Evolutionary conservation across 2,113 vertebrate species (phyloP), one percentile per base, ranked within the genome.

Genomic region (Oenanthe oenanthe): DNA sequence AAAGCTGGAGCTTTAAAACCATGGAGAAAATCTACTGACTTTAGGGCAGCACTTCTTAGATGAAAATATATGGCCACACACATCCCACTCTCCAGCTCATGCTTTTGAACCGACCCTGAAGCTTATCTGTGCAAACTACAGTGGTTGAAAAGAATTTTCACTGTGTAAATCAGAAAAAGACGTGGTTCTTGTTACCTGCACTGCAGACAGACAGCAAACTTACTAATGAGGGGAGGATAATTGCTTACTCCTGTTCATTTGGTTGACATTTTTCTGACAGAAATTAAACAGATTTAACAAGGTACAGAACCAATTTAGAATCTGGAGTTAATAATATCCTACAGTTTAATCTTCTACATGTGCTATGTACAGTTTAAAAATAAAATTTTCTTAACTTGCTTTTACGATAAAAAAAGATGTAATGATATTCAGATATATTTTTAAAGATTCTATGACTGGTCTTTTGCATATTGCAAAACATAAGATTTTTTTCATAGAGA

Each of bases 251-350:
- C 31, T 73, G 34, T 88, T 90, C 71, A 70, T 66, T 75, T 88
- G 51, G 50, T 47, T 93, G 56, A 79, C 72, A 89, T 72, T 78
- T 85, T 89, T 60, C 73, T 88, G 47, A 60, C 70, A 89, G 50
- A 62, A 92, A 81, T 31, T 12, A 45, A 86, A 89, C 12, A 65
- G 42, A 32, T 57, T 82, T 79, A 87, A 89, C 32, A 87, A 65
- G 36, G 45, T 63, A 80, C 45, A 78, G 76, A 57, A 26, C 6
- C 22, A 50, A 13, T 68, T 85, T 76, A 78, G 36, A 57, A 72
- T 66, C 10, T 26, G 57, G 28, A 91, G 66, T 42, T 80, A 86
- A 77, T 25, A 87, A 56, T 26, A 77, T 36, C 25, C 48, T 63
- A 53, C n/a, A 43, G 31, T 34, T 81, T 54, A 32, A 67, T 60